Evolutionary conservation across 2,113 vertebrate genomes (phyloP).

Genomic region (Urocolius indicus): DNA sequence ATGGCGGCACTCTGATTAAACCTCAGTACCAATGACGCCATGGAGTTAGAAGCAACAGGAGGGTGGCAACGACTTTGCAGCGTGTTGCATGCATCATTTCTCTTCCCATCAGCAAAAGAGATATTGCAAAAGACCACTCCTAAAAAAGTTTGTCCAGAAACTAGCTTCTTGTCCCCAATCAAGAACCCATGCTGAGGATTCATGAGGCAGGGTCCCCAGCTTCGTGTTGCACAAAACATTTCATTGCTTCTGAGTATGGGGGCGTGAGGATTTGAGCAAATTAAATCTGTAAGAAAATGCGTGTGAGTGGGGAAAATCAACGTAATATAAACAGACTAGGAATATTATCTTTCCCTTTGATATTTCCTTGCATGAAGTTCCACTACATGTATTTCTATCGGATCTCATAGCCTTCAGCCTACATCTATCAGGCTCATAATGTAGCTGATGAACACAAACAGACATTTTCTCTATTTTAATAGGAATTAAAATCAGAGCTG

Average conservation of each 20-base stretch:
- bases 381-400: not conserved
- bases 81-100: accelerated
- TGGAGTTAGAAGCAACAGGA: not conserved
- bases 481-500: not conserved
- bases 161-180: not conserved
- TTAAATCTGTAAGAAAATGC: not conserved
- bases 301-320: not conserved
- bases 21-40: not conserved
- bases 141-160: not conserved
- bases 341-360: not conserved
- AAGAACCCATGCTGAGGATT: not conserved
- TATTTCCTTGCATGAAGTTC: not conserved
- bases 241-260: not conserved
- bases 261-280: not conserved
- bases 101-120: not conserved
- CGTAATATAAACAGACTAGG: not conserved
- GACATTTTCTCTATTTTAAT: not conserved
- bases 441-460: not conserved
- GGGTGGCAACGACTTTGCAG: not conserved
- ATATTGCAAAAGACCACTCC: not conserved
- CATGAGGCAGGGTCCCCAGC: not conserved
- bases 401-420: not conserved
- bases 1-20: not conserved
- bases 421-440: not conserved
- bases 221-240: not conserved